Evolutionary conservation across 2,888 invertebrate genomes (phyloP).

Genomic region (Mimachlamys varia): DNA sequence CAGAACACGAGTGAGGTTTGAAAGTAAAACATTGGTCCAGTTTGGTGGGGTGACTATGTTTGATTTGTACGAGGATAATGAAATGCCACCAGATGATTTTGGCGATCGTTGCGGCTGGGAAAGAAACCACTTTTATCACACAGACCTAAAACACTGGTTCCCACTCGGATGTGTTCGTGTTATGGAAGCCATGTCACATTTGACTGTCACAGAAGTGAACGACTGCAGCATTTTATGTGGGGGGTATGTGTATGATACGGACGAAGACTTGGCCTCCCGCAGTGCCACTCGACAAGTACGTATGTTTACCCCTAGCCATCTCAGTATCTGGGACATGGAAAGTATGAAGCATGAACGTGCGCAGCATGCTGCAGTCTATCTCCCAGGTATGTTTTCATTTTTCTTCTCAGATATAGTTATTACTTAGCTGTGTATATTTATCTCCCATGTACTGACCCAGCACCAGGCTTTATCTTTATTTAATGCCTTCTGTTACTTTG

Average conservation of each 20-base stretch:
- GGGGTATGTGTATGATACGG: constrained; percentile 59
- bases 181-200: constrained; percentile 53
- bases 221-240: constrained; percentile 59
- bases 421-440: too few relatives aligned
- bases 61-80: constrained; percentile 53
- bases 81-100: constrained; percentile 20
- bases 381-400: constrained; percentile 52
- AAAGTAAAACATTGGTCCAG: constrained; percentile 58
- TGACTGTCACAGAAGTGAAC: constrained; percentile 59
- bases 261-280: constrained; percentile 41
- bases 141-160: constrained; percentile 60
- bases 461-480: too few relatives aligned
- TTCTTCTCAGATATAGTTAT: not conserved
- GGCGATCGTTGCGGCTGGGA: constrained; percentile 56
- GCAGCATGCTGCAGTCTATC: constrained; percentile 58
- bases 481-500: too few relatives aligned
- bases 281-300: constrained; percentile 19
- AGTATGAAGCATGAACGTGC: constrained; percentile 58
- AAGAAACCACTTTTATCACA: constrained; percentile 60
- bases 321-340: constrained; percentile 58
- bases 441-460: too few relatives aligned
- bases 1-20: constrained; percentile 58
- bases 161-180: constrained; percentile 50
- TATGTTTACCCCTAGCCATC: constrained; percentile 52
- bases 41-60: constrained; percentile 59